phyloP scores from a whole-genome alignment of 2,797 vertebrate species.

The Epinephelus malabaricus region DNA sequence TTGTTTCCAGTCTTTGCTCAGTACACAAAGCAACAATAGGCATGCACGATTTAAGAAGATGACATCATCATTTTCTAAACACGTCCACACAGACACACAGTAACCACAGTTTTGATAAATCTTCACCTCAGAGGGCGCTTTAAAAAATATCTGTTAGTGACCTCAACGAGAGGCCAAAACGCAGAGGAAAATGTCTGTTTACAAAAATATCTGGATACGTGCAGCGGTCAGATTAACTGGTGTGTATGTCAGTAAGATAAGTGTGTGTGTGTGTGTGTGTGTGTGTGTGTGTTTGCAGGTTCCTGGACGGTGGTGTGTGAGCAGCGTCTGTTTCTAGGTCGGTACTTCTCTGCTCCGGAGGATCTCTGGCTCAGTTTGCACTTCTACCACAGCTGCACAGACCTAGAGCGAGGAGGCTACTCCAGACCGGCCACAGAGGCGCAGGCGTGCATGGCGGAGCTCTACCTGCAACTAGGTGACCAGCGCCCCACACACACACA shows the following conservation, averaged over 20 bases:
- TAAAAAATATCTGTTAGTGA: too few relatives aligned
- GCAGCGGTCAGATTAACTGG: too few relatives aligned
- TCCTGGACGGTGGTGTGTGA: conserved; percentile 65
- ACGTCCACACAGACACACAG: too few relatives aligned
- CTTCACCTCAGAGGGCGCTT: too few relatives aligned
- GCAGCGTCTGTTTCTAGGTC: conserved; percentile 66
- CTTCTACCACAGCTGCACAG: conserved; percentile 72
- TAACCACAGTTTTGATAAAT: too few relatives aligned
- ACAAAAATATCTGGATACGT: too few relatives aligned
- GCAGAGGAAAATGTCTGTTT: too few relatives aligned
- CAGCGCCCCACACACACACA: neutral
- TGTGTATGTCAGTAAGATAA: neutral
- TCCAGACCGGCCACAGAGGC: conserved; percentile 65
- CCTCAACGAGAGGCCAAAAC: too few relatives aligned
- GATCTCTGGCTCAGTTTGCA: conserved; percentile 76
- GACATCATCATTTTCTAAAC: too few relatives aligned
- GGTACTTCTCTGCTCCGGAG: conserved; percentile 64
- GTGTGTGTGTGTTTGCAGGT: conserved; percentile 46
- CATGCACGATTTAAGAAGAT: too few relatives aligned
- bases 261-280: conserved; percentile 10
- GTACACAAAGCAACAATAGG: too few relatives aligned
- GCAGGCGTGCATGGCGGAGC: conserved; percentile 58
- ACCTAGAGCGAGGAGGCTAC: conserved; percentile 21
- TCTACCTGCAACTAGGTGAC: conserved; percentile 75
- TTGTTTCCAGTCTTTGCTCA: too few relatives aligned